Evolutionary conservation across 1,140 invertebrate genomes (phyloP).

Genomic region (Telenomus remus): DNA sequence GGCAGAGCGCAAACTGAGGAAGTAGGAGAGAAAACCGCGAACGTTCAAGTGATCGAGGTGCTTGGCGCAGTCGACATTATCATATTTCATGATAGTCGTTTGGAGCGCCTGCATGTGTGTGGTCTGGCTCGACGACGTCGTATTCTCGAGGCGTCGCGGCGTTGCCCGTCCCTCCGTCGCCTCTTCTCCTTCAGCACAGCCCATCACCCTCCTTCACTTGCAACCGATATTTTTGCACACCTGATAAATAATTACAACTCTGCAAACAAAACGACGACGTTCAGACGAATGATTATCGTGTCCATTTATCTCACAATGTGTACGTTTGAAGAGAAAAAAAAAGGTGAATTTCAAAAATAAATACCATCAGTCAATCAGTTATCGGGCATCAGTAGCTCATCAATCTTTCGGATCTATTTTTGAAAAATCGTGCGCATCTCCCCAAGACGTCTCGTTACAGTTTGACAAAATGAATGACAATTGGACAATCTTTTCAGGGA

Average conservation of each 20-base stretch:
- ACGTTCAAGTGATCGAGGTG: slow-evolving; percentile 59
- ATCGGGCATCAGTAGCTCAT: not conserved
- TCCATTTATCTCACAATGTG: too few relatives aligned
- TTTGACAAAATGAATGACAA: slow-evolving; percentile 42
- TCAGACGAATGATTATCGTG: too few relatives aligned
- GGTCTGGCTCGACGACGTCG: slow-evolving; percentile 59
- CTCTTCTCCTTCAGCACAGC: slow-evolving; percentile 7
- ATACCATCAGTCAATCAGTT: too few relatives aligned
- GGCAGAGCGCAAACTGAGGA: slow-evolving; percentile 31
- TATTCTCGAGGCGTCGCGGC: slow-evolving; percentile 59
- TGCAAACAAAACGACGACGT: too few relatives aligned
- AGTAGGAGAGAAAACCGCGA: slow-evolving; percentile 57
- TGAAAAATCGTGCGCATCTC: not conserved
- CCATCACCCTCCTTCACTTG: not conserved
- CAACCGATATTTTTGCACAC: too few relatives aligned
- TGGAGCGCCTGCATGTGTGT: slow-evolving; percentile 52
- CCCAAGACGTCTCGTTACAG: slow-evolving; percentile 31
- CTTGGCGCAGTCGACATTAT: slow-evolving; percentile 53
- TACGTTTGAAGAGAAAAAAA: too few relatives aligned
- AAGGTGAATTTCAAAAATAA: too few relatives aligned
- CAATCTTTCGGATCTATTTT: not conserved
- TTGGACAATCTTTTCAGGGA: slow-evolving; percentile 24
- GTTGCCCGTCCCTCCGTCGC: slow-evolving; percentile 43
- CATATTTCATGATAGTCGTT: slow-evolving; percentile 63
- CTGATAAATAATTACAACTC: too few relatives aligned